These are phyloP conservation scores for Drosophila nigromelanica DNA, from an alignment of 1,140 invertebrate genomes.

Conservation along the genomic window DNA sequence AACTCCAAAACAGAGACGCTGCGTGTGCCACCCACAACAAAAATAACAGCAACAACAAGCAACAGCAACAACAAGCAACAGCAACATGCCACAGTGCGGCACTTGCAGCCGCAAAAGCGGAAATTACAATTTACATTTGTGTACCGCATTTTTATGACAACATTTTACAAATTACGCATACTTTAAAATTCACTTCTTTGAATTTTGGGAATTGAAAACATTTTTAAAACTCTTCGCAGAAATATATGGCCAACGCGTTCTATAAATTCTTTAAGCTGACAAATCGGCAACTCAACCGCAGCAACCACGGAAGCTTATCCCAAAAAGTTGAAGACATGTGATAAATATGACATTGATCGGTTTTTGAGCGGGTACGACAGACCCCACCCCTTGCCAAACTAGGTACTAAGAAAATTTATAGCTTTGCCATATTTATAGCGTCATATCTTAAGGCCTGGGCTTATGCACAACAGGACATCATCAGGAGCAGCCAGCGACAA, in stretches of 20 bases:
- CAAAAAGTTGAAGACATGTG: slow-evolving; percentile 51
- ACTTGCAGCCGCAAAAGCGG: slow-evolving; percentile 35
- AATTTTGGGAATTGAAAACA: slow-evolving; percentile 9
- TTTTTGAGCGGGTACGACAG: slow-evolving; percentile 64
- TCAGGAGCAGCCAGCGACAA: slow-evolving; percentile 53
- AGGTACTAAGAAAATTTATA: slow-evolving; percentile 68
- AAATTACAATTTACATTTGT: slow-evolving; percentile 65
- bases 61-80: slow-evolving; percentile 10
- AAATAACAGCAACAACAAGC: slow-evolving; percentile 18
- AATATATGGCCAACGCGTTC: slow-evolving; percentile 13
- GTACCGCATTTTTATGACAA: slow-evolving; percentile 59
- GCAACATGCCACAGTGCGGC: slow-evolving; percentile 20
- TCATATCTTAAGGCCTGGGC: slow-evolving; percentile 65
- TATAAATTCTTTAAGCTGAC: slow-evolving; percentile 25
- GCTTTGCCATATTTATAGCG: slow-evolving; percentile 76
- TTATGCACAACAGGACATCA: slow-evolving; percentile 76
- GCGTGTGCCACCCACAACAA: slow-evolving; percentile 33
- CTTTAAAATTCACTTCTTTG: slow-evolving; percentile 54
- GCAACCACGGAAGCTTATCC: slow-evolving; percentile 22
- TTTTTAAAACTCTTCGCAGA: neutral
- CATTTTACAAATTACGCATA: slow-evolving; percentile 53
- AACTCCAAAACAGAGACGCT: slow-evolving; percentile 45
- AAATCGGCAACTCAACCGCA: slow-evolving; percentile 47
- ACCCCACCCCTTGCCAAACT: neutral
- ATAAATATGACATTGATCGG: slow-evolving; percentile 83